Conservation (phyloP, 2,797 vertebrate species). For the Hypotaenidia philippensis region DNA sequence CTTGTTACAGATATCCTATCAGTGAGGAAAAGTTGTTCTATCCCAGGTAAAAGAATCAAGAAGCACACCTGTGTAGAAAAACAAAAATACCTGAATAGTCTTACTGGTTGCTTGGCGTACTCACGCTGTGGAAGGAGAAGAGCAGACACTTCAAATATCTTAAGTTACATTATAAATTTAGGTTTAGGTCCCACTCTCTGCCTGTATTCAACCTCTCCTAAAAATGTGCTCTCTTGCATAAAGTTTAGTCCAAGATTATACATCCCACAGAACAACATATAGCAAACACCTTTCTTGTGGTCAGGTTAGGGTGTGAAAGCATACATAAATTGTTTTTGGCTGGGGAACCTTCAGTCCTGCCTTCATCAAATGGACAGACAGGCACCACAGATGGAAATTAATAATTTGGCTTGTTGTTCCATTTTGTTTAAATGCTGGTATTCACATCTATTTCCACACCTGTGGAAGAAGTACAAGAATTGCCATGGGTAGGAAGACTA, state of each 20-base stretch:
- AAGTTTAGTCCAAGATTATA: background rate
- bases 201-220: background rate
- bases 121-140: background rate
- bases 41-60: background rate
- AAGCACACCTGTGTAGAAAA: background rate
- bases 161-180: background rate
- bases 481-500: background rate
- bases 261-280: background rate
- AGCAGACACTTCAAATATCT: background rate
- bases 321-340: background rate
- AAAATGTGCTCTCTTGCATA: background rate
- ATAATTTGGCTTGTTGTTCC: background rate
- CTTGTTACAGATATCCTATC: too few species aligned
- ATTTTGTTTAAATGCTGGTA: background rate
- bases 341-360: background rate
- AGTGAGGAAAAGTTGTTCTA: background rate
- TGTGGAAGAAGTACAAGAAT: background rate
- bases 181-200: background rate
- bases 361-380: background rate
- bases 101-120: background rate
- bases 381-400: background rate
- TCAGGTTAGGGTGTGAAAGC: background rate
- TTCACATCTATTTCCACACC: background rate
- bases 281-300: background rate
- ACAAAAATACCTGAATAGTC: background rate